Evolutionary conservation across 1,140 invertebrate species (phyloP), one percentile per base, ranked within the genome.

Genomic region (Diorhabda sublineata): DNA sequence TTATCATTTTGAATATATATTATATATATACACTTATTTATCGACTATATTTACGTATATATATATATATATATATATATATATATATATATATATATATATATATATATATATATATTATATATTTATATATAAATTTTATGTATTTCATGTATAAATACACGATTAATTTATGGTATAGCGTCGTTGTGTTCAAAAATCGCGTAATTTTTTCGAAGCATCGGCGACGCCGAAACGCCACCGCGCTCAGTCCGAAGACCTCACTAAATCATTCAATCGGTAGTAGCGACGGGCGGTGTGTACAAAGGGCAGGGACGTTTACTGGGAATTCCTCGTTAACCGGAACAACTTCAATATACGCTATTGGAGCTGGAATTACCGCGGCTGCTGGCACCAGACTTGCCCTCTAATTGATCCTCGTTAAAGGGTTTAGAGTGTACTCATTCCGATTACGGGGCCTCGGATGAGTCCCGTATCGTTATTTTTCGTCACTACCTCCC

Each of bases 351-450:
- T 87, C 87, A 88, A 88, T 90, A 90, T 90, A 89, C 87, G 87
- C 88, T 90, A 87, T 88, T 88, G 88, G 87, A 90, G 89, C 88
- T 75, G 73, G 73, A 75, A 75, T 75, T 76, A 76, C 91, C 90
- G 91, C 91, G 87, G 89, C 89, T 90, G 90, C 90, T 91, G 89
- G 90, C 89, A 91, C 89, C 89, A 92, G 90, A 93, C 91, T 94
- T 94, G 90, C 91, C 91, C 91, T 92, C 90, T 90, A 92, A 92
- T 89, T 83, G 86, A 84, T 92, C 87, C 90, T 93, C 88, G 89
- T 90, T 90, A 90, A 92, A 88, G 87, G 87, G 11, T 11, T 11
- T 11, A 11, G 11, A 11, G 11, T 11, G 11, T 11, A 11, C 11
- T 11, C 11, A 11, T 87, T 93, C 58, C 42, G 86, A 92, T 93